Evolutionary conservation across 92 coral and sea anemone genomes (phyloP), one percentile per base, ranked within the genome.

Genomic region (Actinostola sp.): DNA sequence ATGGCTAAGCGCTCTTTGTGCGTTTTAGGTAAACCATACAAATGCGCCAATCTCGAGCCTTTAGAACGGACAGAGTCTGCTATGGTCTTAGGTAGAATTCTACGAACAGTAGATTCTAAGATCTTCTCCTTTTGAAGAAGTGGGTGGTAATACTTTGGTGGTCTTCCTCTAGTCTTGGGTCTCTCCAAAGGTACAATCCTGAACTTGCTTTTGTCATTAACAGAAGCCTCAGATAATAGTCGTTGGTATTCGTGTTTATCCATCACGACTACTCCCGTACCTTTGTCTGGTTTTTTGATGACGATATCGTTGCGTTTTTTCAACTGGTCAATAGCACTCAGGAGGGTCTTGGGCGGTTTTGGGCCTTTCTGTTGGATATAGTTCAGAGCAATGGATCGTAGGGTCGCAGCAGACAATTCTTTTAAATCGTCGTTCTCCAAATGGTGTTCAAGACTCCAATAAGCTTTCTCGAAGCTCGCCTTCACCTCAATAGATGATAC

Each of bases 1-100:
- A 80, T 71, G 7, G 84, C 61, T 56, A 79, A 55, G 31, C 45
- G 54, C 25, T 70, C 58, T 49, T 79, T 79, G 78, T 79, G 75
- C n/a, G 63, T 69, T 60, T 78, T 78, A 0, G 67, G 84, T 34
- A 78, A 50, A 32, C 71, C 77, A 59, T 63, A 70, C 29, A 78
- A 34, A 64, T 78, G 84, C 17, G 83, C 83, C 25, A 77, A 46
- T 42, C 76, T 66, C 26, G 67, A 62, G 38, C 69, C 48, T 11
- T 63, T 42, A 38, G 67, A 57, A 44, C 45, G 52, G 67, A 77
- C 38, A 20, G 58, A 21, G 44, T 56, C 76, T 35, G 68, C 76
- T 0, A 67, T 56, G 25, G 43, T 29, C 41, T 56, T 67, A 0
- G 76, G 76, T 29, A 77, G 48, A 55, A 54, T 56, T 67, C 76